These are phyloP conservation scores for Drosophila bocki DNA, from an alignment of 1,140 invertebrate species.

Conservation along the genomic window DNA sequence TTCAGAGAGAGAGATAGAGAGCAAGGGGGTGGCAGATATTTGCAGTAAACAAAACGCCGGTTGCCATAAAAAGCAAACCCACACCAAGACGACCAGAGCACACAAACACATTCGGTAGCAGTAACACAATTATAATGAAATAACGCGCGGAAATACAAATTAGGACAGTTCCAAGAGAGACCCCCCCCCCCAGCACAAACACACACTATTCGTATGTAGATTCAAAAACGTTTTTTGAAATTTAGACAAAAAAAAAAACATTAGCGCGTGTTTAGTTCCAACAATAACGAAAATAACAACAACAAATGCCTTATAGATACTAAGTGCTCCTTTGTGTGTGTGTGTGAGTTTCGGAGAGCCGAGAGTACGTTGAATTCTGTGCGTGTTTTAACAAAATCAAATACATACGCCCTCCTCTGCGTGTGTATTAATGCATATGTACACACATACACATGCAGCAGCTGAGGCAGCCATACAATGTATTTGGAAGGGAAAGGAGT, in stretches of 20 bases:
- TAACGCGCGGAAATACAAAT: slow-evolving; percentile 65
- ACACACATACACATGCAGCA: slow-evolving; percentile 9
- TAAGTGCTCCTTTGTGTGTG: slow-evolving; percentile 54
- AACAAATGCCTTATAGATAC: slow-evolving; percentile 68
- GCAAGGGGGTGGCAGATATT: slow-evolving; percentile 21
- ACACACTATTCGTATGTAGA: slow-evolving; percentile 10
- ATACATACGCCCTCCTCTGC: slow-evolving; percentile 21
- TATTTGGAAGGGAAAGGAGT: slow-evolving; percentile 47
- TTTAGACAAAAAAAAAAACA: slow-evolving; percentile 34
- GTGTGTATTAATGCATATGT: slow-evolving; percentile 41
- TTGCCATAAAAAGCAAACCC: slow-evolving; percentile 39
- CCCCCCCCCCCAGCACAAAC: slow-evolving; percentile 1
- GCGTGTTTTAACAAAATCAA: slow-evolving; percentile 26
- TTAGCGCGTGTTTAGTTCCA: slow-evolving; percentile 67
- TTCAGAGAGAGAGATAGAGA: neutral
- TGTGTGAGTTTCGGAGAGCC: slow-evolving; percentile 28
- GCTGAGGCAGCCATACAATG: slow-evolving; percentile 55
- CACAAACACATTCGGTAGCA: neutral
- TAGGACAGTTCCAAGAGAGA: slow-evolving; percentile 55
- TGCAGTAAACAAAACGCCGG: slow-evolving; percentile 66
- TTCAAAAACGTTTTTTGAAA: slow-evolving; percentile 22
- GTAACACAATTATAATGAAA: slow-evolving; percentile 20
- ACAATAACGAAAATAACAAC: slow-evolving; percentile 59
- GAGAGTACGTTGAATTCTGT: slow-evolving; percentile 22
- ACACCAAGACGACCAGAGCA: neutral